Evolutionary conservation across 2,797 vertebrate species (phyloP), one percentile per base, ranked within the genome.

Genomic region (Cyprinodon diabolis): DNA sequence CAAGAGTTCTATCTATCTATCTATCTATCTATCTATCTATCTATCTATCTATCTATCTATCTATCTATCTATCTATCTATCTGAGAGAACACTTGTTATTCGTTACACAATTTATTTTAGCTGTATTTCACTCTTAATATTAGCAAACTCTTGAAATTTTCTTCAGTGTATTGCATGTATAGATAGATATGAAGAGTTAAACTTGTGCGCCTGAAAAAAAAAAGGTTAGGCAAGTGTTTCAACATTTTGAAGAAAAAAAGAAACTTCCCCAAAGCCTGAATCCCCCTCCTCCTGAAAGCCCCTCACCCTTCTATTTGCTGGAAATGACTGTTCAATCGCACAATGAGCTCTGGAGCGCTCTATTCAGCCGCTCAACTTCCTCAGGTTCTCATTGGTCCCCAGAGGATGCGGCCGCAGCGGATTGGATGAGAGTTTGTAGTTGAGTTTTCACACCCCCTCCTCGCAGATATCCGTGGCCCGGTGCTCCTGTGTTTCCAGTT

Each of bases 351-450:
- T 84, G 89, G 87, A 88, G 84, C 90, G 86, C 85, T 93, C 85
- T 84, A 91, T 92, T 90, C 88, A 82, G 86, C 80, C 86, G 70
- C 89, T 77, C 77, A 87, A 90, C 86, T 87, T 90, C 73, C 57
- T 77, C 43, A 90, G 74, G 2, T 69, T 87, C 67, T 78, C 71
- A 95, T 95, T 95, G 95, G 92, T 71, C 72, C 73, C 45, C 17
- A 9, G 74, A 68, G 81, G 89, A 91, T 91, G 92, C 93, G 78
- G 69, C 48, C 40, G 45, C 68, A 54, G 68, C 77, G 78, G 91
- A 94, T 95, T 94, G 93, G 94, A 84, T 66, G 56, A 86, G 95
- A 95, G 94, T 95, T 95, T 91, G 58, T 75, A 76, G 70, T 85
- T 77, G 40, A 75, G 66, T 72, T 77, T 76, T 68, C 76, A 87